Evolutionary conservation across 2,797 vertebrate species (phyloP).

Genomic region (Schizopygopsis malacanthus): DNA sequence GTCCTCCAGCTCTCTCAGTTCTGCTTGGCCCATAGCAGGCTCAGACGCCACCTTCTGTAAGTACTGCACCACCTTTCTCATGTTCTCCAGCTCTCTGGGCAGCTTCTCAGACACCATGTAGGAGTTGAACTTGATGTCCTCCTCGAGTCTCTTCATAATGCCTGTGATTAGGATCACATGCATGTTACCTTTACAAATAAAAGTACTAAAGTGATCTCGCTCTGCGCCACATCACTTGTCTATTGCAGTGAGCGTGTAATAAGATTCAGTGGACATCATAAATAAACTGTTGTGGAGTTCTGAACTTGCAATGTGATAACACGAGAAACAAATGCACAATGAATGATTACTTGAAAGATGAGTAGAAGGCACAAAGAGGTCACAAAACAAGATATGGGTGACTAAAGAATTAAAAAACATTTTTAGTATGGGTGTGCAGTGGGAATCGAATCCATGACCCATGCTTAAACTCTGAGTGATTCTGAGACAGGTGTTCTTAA

Average conservation of each 20-base stretch:
- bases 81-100: slow-evolving; percentile 89
- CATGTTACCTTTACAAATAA: background rate
- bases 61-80: slow-evolving; percentile 83
- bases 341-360: background rate
- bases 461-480: background rate
- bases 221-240: background rate
- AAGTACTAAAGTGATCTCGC: background rate
- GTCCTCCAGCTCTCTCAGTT: slow-evolving; percentile 85
- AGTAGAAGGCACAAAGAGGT: background rate
- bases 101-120: slow-evolving; percentile 94
- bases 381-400: background rate
- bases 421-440: background rate
- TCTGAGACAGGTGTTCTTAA: slow-evolving; percentile 18
- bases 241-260: background rate
- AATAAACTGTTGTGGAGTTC: background rate
- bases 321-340: background rate
- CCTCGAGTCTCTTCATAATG: slow-evolving; percentile 93
- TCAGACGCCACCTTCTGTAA: slow-evolving; percentile 90
- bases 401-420: background rate
- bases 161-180: slow-evolving; percentile 71
- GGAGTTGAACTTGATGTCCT: slow-evolving; percentile 94
- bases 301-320: background rate
- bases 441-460: background rate
- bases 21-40: slow-evolving; percentile 89
- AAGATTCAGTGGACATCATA: background rate